Evolutionary conservation across 2,888 invertebrate genomes (phyloP).

Genomic region (Odiellus spinosus): DNA sequence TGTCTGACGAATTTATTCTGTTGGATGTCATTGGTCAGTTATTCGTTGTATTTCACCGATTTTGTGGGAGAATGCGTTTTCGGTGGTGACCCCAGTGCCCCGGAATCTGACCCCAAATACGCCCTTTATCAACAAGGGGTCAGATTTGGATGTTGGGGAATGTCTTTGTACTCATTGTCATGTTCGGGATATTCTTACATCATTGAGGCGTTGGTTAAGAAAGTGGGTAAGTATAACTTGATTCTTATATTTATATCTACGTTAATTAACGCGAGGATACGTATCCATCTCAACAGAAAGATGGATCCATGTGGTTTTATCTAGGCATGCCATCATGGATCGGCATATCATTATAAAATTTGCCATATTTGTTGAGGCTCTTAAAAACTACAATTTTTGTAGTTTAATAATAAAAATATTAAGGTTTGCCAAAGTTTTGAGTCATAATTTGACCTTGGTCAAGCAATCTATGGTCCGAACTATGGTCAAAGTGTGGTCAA

Average conservation of each 20-base stretch:
- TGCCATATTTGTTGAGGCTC: too few species aligned
- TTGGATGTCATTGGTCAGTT: slow-evolving; percentile 97
- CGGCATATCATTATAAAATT: too few species aligned
- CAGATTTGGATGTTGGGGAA: slow-evolving; percentile 88
- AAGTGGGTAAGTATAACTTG: slow-evolving; percentile 33
- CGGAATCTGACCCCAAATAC: slow-evolving; percentile 27
- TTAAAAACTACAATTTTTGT: too few species aligned
- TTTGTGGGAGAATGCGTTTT: slow-evolving; percentile 85
- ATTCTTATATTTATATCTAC: neutral
- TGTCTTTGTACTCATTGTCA: slow-evolving; percentile 73
- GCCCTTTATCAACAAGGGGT: slow-evolving; percentile 69
- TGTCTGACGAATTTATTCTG: slow-evolving; percentile 89
- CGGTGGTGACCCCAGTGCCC: slow-evolving; percentile 57
- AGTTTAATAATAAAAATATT: too few species aligned
- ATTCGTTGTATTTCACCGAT: slow-evolving; percentile 89
- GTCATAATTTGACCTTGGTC: too few species aligned
- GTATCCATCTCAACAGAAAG: too few species aligned
- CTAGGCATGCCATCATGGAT: too few species aligned
- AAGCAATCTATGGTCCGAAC: too few species aligned
- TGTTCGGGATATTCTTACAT: slow-evolving; percentile 79
- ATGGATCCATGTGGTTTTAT: too few species aligned
- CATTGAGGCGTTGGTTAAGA: slow-evolving; percentile 69
- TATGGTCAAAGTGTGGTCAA: too few species aligned
- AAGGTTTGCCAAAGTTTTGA: too few species aligned
- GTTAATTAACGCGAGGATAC: slow-evolving; percentile 27